Base-by-base conservation (phyloP, 2,113 vertebrate species). In the Peromyscus leucopus region DNA sequence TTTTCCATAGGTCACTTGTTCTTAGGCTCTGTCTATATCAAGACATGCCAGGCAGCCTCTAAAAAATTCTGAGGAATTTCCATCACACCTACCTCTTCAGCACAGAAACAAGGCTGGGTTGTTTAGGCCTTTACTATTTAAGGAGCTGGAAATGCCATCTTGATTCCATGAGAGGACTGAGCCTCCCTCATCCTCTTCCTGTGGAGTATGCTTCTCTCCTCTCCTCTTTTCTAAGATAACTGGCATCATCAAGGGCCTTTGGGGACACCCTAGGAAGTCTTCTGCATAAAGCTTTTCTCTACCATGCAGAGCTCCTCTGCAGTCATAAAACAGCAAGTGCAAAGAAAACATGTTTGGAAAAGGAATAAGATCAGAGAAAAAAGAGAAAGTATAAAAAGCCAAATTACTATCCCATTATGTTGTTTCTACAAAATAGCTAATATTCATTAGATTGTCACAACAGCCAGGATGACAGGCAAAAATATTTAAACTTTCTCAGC, bases 371-470 rank as follows among this genome's bases (percentile, higher is more conserved):
- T 42, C 39, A 95, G 67, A 94, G 10, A 10, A 93, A 91, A 59
- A 28, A 88, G 16, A 92, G 39, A 67, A 90, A 42, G 16, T 2
- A 79, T 31, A 46, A 65, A 0, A 69, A 33, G 12, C 42, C 36
- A 90, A 84, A 89, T 79, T 92, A 90, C 15, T 80, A 42, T 67
- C 46, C 42, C 67, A 80, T 57, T 80, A 46, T 36, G 74, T 5
- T 69, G 2, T 72, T 55, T 24, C 33, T 55, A 63, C 4, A 31
- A 76, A 89, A 61, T 93, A 71, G 13, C 57, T 80, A 42, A 67
- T n/a, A 71, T n/a, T 65, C 46, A 4, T 11, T 36, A 46, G n/a
- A 33, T 78, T 83, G 42, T 76, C 39, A 24, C 11, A 46, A 67
- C 0, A 22, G 12, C 11, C 59, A 55, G 10, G 28, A 4, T 26